Evolutionary conservation across 2,113 vertebrate species (phyloP), one percentile per base, ranked within the genome.

Genomic region (Dermatemys mawii): DNA sequence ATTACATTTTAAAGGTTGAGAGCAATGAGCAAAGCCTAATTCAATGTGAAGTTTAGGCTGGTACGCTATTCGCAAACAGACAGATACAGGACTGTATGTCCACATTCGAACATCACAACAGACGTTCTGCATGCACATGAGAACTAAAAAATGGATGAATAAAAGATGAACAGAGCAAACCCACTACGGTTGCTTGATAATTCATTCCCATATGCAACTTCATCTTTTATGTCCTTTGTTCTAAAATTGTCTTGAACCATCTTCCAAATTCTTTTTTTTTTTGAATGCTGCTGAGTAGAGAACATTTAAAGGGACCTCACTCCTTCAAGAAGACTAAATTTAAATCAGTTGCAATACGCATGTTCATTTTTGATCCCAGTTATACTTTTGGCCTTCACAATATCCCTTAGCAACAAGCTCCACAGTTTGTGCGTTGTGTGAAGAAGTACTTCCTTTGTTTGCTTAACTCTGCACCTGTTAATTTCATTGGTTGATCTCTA

Each of bases 21-120:
- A 84, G 54, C 49, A 92, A 84, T 92, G 90, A 95, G 93, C 85
- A 93, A 89, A 95, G 54, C 89, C 85, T 92, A 91, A 92, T 95
- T 95, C 93, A 93, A 84, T 83, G 83, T 85, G 67, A 95, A 92
- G 86, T 94, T 24, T 50, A 60, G 70, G 57, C 75, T 88, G 86
- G 86, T 93, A 92, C 75, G 87, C 73, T 86, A 88, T 94, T 89
- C 92, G 89, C 86, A 88, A 92, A 60, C 35, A 84, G 87, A 86
- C 53, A 80, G 85, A 81, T 93, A 90, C 48, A 90, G 78, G 92
- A 94, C 75, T 70, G 32, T 75, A 41, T 51, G 27, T 46, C 86
- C 35, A n/a, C 82, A 54, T 79, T 82, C n/a, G 48, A 29, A 83
- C 32, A 91, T 67, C 50, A 78, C 75, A 90, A 75, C 78, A 44